A percentile compares a stretch with the other conserved stretches of the same genome.
Conservation (phyloP, 2,113 vertebrate genomes). For the Phrynocephalus versicolor region DNA sequence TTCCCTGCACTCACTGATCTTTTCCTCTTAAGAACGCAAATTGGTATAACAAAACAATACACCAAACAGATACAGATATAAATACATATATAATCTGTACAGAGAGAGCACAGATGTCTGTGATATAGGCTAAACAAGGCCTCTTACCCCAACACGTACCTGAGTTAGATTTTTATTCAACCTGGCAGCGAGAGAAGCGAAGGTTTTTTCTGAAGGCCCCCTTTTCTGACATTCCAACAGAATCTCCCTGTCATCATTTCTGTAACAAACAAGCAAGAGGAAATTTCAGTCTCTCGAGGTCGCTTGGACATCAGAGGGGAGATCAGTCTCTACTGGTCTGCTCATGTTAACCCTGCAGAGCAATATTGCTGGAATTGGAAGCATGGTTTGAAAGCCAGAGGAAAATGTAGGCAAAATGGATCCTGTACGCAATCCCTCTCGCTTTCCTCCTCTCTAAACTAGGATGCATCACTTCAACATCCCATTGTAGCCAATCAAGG, state of each 20-base stretch:
- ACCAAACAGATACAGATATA: not conserved
- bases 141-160: slow-evolving; percentile 69
- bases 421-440: not conserved
- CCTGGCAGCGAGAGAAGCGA: slow-evolving; percentile 81
- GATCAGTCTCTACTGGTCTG: not conserved
- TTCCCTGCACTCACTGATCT: not conserved
- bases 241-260: slow-evolving; percentile 93
- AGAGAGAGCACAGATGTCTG: not conserved
- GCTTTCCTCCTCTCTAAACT: not conserved
- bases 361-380: not conserved
- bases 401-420: not conserved
- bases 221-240: slow-evolving; percentile 87
- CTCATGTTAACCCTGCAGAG: not conserved
- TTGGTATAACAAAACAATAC: slow-evolving; percentile 3
- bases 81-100: not conserved
- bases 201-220: slow-evolving; percentile 88
- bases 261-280: slow-evolving; percentile 52
- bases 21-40: not conserved
- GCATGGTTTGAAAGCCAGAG: not conserved
- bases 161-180: slow-evolving; percentile 87
- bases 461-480: not conserved
- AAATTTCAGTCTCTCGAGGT: slow-evolving; percentile 13
- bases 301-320: not conserved
- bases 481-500: too few species aligned
- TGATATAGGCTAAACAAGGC: not conserved